These are phyloP conservation scores for Zaprionus bogoriensis DNA, from an alignment of 2,888 invertebrate species.

Conservation along the genomic window DNA sequence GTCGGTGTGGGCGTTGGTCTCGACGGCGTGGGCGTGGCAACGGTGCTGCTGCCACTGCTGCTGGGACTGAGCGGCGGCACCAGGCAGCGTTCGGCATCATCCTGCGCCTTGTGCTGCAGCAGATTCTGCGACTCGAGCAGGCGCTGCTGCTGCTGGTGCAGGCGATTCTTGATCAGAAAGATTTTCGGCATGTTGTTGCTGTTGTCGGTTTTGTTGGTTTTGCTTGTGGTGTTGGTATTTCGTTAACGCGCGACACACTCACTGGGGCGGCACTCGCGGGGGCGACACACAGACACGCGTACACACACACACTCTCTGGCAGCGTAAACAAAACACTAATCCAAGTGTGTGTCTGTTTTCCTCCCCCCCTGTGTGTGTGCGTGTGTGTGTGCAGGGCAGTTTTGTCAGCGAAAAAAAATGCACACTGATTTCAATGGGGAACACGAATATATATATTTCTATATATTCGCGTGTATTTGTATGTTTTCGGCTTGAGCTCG, in stretches of 20 bases:
- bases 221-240: slow-evolving; percentile 14
- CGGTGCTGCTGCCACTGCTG: slow-evolving; percentile 19
- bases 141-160: slow-evolving; percentile 94
- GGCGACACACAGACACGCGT: slow-evolving; percentile 5
- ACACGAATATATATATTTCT: not conserved
- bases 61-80: slow-evolving; percentile 85
- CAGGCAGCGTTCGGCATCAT: slow-evolving; percentile 85
- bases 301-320: slow-evolving; percentile 22
- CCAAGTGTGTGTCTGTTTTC: slow-evolving; percentile 77
- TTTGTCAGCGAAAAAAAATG: slow-evolving; percentile 32
- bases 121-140: slow-evolving; percentile 93
- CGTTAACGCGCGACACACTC: slow-evolving; percentile 6
- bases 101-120: slow-evolving; percentile 86
- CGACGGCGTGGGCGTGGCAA: slow-evolving; percentile 17
- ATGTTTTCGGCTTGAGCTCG: slow-evolving; percentile 50
- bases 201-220: not conserved
- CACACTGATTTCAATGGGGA: slow-evolving; percentile 12
- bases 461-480: slow-evolving; percentile 1
- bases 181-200: slow-evolving; percentile 91
- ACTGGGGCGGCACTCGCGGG: not conserved
- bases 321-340: slow-evolving; percentile 77
- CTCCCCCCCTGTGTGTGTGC: slow-evolving; percentile 33
- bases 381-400: slow-evolving; percentile 40
- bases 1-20: slow-evolving; percentile 29
- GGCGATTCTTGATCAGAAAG: slow-evolving; percentile 94